These are phyloP conservation scores for Eupithecia centaureata DNA, from an alignment of 2,888 invertebrate species.

Conservation along the genomic window DNA sequence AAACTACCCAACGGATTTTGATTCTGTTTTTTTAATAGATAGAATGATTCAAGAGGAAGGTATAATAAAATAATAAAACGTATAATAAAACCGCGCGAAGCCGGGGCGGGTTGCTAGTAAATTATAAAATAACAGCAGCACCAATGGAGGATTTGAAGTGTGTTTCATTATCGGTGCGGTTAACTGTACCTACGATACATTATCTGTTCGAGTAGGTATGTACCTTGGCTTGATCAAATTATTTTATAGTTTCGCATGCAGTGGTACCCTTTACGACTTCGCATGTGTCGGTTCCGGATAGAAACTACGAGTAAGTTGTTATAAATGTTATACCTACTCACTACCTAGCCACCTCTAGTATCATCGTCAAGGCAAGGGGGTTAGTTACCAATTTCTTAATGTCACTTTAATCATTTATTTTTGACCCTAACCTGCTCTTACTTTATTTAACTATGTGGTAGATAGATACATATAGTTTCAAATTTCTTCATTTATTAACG, in stretches of 20 bases:
- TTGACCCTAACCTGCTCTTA: no score
- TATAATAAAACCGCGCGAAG: no score
- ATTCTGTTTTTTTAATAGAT: no score
- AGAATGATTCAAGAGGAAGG: no score
- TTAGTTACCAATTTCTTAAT: neutral
- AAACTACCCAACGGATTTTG: no score
- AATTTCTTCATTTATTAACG: neutral
- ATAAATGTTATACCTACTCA: neutral
- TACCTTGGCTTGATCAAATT: no score
- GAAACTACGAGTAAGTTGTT: neutral
- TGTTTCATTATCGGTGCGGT: neutral
- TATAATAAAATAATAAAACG: no score
- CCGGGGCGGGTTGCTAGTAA: no score
- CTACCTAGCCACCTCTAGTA: neutral
- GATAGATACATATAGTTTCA: neutral
- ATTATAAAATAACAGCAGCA: no score
- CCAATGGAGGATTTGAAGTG: neutral
- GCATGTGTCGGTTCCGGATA: neutral
- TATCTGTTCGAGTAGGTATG: neutral
- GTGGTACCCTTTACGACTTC: neutral
- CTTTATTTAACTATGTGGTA: no score
- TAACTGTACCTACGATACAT: neutral
- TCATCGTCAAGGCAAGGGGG: neutral
- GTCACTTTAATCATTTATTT: no score
- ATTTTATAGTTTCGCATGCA: neutral